Conservation (phyloP, 2,797 vertebrate genomes). For the Anabas testudineus region DNA sequence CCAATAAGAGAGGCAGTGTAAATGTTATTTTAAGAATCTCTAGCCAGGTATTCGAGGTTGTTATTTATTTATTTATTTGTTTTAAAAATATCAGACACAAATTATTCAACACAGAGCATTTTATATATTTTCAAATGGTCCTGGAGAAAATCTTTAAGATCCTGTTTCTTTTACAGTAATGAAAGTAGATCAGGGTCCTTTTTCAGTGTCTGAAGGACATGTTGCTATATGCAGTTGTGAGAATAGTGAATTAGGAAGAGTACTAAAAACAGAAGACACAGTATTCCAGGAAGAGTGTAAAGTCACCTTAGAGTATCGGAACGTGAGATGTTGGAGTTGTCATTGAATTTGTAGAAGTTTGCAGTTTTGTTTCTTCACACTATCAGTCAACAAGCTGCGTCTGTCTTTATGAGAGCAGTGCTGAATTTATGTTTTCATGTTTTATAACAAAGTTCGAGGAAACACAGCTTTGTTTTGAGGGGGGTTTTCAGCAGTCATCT, state of each 20-base stretch:
- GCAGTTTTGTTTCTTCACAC: conserved; percentile 32
- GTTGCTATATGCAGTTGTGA: conserved; percentile 10
- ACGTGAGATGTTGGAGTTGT: conserved; percentile 16
- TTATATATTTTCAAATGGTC: too few species aligned
- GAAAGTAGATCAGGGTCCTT: conserved; percentile 15
- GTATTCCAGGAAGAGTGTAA: conserved; percentile 27
- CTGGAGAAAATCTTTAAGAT: background rate
- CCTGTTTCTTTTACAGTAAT: conserved; percentile 23
- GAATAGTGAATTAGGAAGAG: background rate
- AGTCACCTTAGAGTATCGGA: conserved; percentile 1
- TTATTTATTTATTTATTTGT: too few species aligned
- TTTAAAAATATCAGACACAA: too few species aligned
- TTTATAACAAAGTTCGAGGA: conserved; percentile 70
- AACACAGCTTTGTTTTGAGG: conserved; percentile 38
- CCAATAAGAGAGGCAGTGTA: too few species aligned
- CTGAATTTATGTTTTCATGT: conserved; percentile 54
- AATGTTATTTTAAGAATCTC: too few species aligned
- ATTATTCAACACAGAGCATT: too few species aligned
- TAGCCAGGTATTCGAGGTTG: too few species aligned
- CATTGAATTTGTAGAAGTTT: conserved; percentile 17
- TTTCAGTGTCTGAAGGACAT: background rate
- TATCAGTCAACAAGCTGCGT: conserved; percentile 36
- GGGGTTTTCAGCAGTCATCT: conserved; percentile 39
- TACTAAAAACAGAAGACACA: conserved; percentile 12
- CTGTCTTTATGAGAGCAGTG: conserved; percentile 35